These are phyloP conservation scores for Sparus aurata DNA, from an alignment of 2,797 vertebrate genomes.

Conservation along the genomic window DNA sequence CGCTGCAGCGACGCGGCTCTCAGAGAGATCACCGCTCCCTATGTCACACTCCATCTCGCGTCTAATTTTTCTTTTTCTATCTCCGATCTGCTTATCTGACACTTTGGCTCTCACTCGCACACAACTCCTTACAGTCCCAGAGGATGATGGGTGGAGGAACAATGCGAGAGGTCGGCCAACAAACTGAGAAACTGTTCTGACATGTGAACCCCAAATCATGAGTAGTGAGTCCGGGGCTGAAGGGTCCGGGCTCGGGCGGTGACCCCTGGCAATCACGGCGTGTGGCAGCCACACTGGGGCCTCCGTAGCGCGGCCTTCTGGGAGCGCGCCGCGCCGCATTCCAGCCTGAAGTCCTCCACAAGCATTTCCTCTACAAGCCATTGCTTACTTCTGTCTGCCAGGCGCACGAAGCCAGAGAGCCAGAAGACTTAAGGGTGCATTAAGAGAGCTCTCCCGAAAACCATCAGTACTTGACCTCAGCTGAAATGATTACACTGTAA, in stretches of 20 bases:
- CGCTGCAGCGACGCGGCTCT: constrained; percentile 13
- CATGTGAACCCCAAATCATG: constrained; percentile 76
- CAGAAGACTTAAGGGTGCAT: constrained; percentile 79
- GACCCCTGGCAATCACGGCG: constrained; percentile 81
- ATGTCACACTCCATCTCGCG: constrained; percentile 55
- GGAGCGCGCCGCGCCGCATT: constrained; percentile 71
- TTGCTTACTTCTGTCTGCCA: constrained; percentile 79
- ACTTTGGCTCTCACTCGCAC: constrained; percentile 40
- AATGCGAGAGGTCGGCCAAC: constrained; percentile 38
- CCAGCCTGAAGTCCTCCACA: constrained; percentile 71
- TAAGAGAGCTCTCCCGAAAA: constrained; percentile 79
- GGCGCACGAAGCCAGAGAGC: constrained; percentile 72
- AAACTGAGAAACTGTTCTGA: constrained; percentile 63
- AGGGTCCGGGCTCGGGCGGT: constrained; percentile 63
- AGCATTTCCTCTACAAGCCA: constrained; percentile 77
- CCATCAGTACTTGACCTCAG: constrained; percentile 81
- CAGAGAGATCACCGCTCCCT: constrained; percentile 29
- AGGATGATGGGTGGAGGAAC: constrained; percentile 50
- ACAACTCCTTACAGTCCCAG: constrained; percentile 44
- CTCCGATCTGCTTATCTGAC: constrained; percentile 65
- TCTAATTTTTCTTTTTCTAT: constrained; percentile 64
- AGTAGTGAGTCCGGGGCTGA: constrained; percentile 54
- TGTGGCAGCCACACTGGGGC: constrained; percentile 79
- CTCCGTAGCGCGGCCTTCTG: constrained; percentile 71
- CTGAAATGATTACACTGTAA: constrained; percentile 76